Base-by-base conservation (phyloP, 2,113 vertebrate species). In the Brachionichthys hirsutus region DNA sequence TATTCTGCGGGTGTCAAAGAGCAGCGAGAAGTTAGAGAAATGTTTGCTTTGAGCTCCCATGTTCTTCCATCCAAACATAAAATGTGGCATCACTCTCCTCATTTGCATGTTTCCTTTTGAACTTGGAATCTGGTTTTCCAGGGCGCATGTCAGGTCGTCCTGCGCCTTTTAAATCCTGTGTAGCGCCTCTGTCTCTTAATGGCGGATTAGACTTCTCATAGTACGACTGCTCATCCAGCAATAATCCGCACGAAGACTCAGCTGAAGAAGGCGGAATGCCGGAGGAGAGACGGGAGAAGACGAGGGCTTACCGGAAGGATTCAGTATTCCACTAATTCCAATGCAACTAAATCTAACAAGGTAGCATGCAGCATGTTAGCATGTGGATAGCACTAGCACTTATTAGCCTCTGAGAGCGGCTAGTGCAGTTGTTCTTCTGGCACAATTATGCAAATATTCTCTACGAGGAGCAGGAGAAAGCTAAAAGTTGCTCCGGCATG, bases 181-280 rank as follows among this genome's bases (percentile, higher is more conserved):
- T 76, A 85, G 64, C 73, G 70, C 69, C 52, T 77, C 73, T 74
- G 62, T 83, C 62, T 74, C 54, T 62, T 85, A 78, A 82, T 84
- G 81, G 77, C n/a, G 78, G 81, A 84, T 84, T 87, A 87, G 74
- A 65, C 70, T 73, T 83, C 77, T 84, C 74, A 82, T 78, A 65
- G 74, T 81, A 66, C 46, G 76, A 80, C 78, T 77, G 74, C 83
- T 87, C 83, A 87, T 78, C 77, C 85, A 73, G 74, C 13, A 15
- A 80, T 87, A 87, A 85, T 84, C 81, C 77, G 15, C 53, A 45
- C 65, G 24, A 54, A 67, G 56, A 69, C 68, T 58, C 35, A 80
- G 67, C 62, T 64, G 52, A 48, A 60, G 68, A 66, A 67, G 63
- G 72, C 72, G 65, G 64, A 10, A 53, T 62, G 60, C 73, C 67